Evolutionary conservation across 2,113 vertebrate species (phyloP), one percentile per base, ranked within the genome.

Genomic region (Potamarius usumacintae): DNA sequence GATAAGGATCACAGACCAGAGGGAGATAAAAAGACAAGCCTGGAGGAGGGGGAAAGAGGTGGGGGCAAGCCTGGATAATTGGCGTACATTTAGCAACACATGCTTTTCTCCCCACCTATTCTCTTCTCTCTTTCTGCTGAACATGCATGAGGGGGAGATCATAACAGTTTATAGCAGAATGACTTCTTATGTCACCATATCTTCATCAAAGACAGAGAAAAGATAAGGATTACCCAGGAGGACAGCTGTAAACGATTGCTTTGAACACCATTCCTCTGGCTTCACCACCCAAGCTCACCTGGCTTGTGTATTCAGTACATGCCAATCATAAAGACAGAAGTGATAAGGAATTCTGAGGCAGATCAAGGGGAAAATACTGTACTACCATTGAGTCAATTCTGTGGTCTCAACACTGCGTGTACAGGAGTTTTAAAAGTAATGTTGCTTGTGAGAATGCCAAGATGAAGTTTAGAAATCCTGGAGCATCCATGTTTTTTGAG

Each of bases 241-340:
- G 93, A 95, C 97, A 97, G 96, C 97, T 98, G 97, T 96, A 97
- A 97, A 96, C 96, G 95, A 96, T 96, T 94, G 96, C 97, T 98
- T 97, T 97, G 96, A 98, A 97, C 97, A 96, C 93, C 94, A 92
- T 92, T 88, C 90, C 48, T 89, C 87, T 91, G 94, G 93, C 94
- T 90, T 12, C 81, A 86, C 72, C 88, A 91, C 89, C 89, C 90
- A 80, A 90, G 91, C 90, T 95, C 96, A 95, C 96, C 95, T 88
- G 74, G 74, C 18, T 77, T 89, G 58, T 57, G 79, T 92, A 91
- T 92, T 87, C 92, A 93, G 93, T 91, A 92, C 87, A 89, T 93
- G 96, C 96, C 96, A 96, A 94, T 97, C 96, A 97, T 93, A 93
- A 93, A 87, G 93, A 95, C 94, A 96, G 96, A 95, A 97, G 96